Percentiles rank a stretch among this genome's conserved stretches.
Conservation (phyloP, 2,888 invertebrate species). For the Lydus trimaculatus region DNA sequence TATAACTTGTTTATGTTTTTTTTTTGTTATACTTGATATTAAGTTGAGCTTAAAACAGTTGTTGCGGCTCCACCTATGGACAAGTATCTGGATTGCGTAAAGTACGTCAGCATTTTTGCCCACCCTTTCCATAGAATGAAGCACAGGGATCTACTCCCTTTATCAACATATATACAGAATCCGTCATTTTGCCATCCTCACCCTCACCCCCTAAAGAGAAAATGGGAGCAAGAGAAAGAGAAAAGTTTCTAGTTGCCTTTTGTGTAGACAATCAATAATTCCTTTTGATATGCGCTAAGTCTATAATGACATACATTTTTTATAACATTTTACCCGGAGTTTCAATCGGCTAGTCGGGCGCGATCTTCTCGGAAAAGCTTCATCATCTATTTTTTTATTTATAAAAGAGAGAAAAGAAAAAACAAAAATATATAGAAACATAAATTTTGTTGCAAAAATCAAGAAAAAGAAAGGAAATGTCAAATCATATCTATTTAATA, state of each 20-base stretch:
- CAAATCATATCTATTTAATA: too few species aligned
- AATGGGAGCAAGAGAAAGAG: neutral
- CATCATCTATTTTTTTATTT: slow-evolving; percentile 7
- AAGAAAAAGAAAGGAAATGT: neutral
- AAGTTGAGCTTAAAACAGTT: neutral
- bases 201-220: neutral
- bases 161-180: slow-evolving; percentile 23
- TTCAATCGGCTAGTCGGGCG: slow-evolving; percentile 27
- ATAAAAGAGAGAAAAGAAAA: neutral
- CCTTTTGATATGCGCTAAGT: slow-evolving; percentile 45
- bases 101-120: slow-evolving; percentile 19
- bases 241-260: slow-evolving; percentile 13
- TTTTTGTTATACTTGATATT: neutral
- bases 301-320: slow-evolving; percentile 49
- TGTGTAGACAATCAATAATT: slow-evolving; percentile 49
- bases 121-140: slow-evolving; percentile 20
- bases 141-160: slow-evolving; percentile 23
- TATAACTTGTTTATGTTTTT: too few species aligned
- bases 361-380: slow-evolving; percentile 28
- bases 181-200: slow-evolving; percentile 20
- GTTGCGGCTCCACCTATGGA: slow-evolving; percentile 37
- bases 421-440: too few species aligned
- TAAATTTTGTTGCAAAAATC: slow-evolving; percentile 17
- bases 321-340: slow-evolving; percentile 36
- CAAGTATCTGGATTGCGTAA: slow-evolving; percentile 26